These are phyloP conservation scores for Paguma larvata DNA, from an alignment of 2,797 vertebrate species.

Conservation along the genomic window DNA sequence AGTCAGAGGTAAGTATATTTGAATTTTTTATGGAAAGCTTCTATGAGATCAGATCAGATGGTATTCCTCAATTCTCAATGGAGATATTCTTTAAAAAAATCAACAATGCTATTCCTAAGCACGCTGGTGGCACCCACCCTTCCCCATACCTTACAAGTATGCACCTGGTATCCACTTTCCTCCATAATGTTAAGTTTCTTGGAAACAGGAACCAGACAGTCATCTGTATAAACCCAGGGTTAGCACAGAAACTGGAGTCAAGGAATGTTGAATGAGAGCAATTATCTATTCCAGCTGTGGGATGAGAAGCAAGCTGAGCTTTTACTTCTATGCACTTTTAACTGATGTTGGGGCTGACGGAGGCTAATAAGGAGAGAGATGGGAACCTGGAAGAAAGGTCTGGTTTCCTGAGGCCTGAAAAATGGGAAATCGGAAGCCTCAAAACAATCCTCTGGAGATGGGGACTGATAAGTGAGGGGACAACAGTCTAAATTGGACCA, in stretches of 20 bases:
- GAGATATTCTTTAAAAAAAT: slow-evolving; percentile 33
- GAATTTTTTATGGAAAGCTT: background rate
- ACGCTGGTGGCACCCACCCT: background rate
- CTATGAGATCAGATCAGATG: background rate
- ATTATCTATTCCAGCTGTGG: background rate
- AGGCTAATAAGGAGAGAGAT: background rate
- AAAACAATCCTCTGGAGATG: background rate
- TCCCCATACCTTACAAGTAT: background rate
- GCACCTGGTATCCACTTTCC: background rate
- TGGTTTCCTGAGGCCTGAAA: background rate
- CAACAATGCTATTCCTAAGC: background rate
- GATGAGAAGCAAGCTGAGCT: background rate
- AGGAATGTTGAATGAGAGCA: background rate
- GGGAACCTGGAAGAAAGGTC: background rate
- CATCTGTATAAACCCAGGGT: background rate
- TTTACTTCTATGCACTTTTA: background rate
- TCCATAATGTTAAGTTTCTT: background rate
- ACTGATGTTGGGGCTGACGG: background rate
- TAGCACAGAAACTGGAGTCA: background rate
- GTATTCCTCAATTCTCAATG: background rate
- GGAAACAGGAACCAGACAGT: background rate
- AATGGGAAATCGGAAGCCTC: background rate
- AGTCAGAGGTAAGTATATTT: background rate
- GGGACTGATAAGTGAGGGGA: background rate
- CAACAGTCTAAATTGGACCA: background rate